Conservation (phyloP, 37 sponge, comb jelly and placozoan genomes). For the Cliona cf. orientalis region DNA sequence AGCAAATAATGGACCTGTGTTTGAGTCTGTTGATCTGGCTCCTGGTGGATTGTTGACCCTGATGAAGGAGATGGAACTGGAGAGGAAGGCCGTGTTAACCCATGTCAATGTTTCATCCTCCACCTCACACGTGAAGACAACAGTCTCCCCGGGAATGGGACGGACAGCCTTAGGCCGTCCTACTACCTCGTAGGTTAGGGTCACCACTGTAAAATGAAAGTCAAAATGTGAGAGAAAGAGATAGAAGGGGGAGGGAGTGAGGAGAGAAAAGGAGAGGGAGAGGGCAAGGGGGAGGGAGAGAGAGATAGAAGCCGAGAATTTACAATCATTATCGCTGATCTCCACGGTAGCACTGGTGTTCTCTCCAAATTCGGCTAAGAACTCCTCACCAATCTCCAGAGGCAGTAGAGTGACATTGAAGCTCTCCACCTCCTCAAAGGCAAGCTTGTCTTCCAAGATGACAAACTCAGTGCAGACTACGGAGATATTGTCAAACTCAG, state of each 20-base stretch:
- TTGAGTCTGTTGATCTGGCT: no score
- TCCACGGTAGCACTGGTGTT: background rate
- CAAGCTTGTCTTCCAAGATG: slow-evolving; percentile 32
- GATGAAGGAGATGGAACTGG: no score
- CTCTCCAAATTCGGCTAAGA: background rate
- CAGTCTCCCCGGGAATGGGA: slow-evolving; percentile 49
- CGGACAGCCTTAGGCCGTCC: slow-evolving; percentile 29
- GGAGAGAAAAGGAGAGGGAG: background rate
- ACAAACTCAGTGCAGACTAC: background rate
- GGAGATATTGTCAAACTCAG: background rate
- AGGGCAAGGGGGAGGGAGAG: background rate
- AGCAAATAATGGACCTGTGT: no score
- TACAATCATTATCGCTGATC: slow-evolving; percentile 38
- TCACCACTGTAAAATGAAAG: slow-evolving; percentile 12
- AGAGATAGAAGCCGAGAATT: background rate
- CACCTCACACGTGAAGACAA: slow-evolving; percentile 33
- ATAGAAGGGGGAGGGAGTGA: background rate
- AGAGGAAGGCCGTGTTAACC: background rate
- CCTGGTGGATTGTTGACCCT: no score
- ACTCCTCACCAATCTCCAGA: background rate
- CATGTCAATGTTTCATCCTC: slow-evolving; percentile 1
- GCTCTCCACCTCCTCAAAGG: slow-evolving; percentile 33
- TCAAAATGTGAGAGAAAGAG: background rate
- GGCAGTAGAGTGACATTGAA: slow-evolving; percentile 2
- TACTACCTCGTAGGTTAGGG: slow-evolving; percentile 26